Evolutionary conservation across 2,113 vertebrate species (phyloP).

Genomic region (Pelodiscus sinensis): DNA sequence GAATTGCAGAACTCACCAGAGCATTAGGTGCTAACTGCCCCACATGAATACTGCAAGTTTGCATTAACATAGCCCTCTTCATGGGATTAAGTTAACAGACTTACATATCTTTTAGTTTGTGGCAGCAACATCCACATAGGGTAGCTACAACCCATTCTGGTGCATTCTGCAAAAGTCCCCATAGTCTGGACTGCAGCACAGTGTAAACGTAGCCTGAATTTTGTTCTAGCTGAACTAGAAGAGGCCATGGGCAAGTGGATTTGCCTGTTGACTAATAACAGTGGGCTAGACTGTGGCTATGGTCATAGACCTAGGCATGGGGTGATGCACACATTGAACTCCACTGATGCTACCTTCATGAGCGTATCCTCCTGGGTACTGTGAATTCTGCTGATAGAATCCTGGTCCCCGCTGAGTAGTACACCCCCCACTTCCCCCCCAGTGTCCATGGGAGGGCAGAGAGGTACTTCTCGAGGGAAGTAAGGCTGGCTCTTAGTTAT

Average conservation of each 20-base stretch:
- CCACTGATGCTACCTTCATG: background rate
- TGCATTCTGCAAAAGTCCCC: background rate
- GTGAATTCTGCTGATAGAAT: background rate
- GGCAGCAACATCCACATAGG: background rate
- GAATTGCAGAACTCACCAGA: background rate
- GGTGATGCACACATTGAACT: background rate
- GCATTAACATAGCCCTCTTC: background rate
- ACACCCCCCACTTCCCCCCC: background rate
- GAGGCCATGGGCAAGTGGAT: background rate
- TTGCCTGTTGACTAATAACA: background rate
- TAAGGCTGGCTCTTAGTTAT: background rate
- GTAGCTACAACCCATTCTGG: background rate
- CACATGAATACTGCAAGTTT: background rate
- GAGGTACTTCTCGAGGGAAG: background rate
- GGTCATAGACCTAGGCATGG: background rate
- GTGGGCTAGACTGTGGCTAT: background rate
- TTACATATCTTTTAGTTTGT: background rate
- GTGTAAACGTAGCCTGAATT: background rate
- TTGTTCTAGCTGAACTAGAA: background rate
- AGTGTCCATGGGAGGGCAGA: background rate
- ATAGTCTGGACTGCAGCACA: no score
- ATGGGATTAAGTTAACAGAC: background rate
- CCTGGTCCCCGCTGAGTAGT: background rate
- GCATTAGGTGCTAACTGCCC: background rate
- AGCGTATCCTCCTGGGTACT: background rate